Base-by-base conservation (phyloP, 2,113 vertebrate species). In the Prionailurus bengalensis region DNA sequence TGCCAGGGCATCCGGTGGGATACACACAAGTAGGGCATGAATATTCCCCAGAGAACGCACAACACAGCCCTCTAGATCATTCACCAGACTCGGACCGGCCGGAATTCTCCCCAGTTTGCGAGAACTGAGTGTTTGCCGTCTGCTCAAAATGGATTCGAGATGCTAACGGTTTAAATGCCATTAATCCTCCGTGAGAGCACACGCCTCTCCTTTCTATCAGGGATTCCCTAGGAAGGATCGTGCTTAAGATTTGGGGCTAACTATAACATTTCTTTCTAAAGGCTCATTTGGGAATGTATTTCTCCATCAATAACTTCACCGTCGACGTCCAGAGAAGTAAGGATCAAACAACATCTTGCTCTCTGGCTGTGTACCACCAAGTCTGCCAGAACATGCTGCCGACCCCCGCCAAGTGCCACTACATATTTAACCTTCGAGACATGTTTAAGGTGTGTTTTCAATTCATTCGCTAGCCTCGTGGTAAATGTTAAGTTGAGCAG, bases 381-480 rank as follows among this genome's bases (percentile, higher is more conserved):
- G 78, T 97, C 55, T 95, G 95, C 84, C 97, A 96, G 80, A 95
- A 31, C 31, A 90, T 98, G 98, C 82, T 98, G 39, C 98, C 98
- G 23, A 98, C 98, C 0, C 98, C 99, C 12, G 80, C 97, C 5
- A 99, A 98, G 79, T 98, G 98, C 27, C 98, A 98, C 74, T 99
- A 99, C 36, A 95, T 97, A 3, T 99, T 98, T 74, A 98, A 98
- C 92, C 95, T 97, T 4, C 73, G 97, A 82, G 98, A 99, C 97
- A 45, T 98, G 33, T 98, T 98, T 83, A 98, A 98, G 98, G 98
- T 98, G 31, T 11, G 96, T 39, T 76, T 93, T 68, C 0, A 84
- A 27, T 29, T 14, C n/a, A 81, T 70, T 80, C 51, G 19, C 29
- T 73, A 5, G 33, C 61, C 87, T 39, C 33, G 58, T 58, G 70